Evolutionary conservation across 2,113 vertebrate genomes (phyloP).

Genomic region (Brachionichthys hirsutus): DNA sequence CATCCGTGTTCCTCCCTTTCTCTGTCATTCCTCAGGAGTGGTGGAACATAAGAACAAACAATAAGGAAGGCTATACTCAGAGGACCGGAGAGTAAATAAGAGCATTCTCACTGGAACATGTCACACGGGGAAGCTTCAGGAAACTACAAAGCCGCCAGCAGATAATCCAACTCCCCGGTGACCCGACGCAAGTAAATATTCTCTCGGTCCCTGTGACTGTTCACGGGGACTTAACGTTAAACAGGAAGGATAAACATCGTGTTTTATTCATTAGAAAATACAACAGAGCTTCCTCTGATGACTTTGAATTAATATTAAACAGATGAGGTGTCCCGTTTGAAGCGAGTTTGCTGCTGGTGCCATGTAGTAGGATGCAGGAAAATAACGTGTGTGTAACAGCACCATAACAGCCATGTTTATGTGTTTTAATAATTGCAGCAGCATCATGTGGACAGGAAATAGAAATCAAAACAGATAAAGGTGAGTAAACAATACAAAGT

Average conservation of each 20-base stretch:
- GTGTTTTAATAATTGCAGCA: not conserved
- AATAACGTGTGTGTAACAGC: constrained; percentile 1
- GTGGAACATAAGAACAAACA: constrained; percentile 75
- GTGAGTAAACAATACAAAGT: too few species aligned
- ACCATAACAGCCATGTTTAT: too few species aligned
- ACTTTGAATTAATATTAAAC: constrained; percentile 73
- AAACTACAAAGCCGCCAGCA: constrained; percentile 78
- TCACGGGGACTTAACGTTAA: constrained; percentile 74
- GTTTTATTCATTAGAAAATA: constrained; percentile 80
- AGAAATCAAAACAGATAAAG: too few species aligned
- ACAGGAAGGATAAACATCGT: constrained; percentile 77
- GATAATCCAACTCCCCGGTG: constrained; percentile 71
- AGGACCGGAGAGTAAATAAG: constrained; percentile 73
- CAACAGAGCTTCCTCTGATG: constrained; percentile 71
- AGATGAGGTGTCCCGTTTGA: constrained; percentile 67
- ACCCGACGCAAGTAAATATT: constrained; percentile 74
- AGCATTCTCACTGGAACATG: constrained; percentile 69
- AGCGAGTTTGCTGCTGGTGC: constrained; percentile 26
- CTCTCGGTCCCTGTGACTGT: constrained; percentile 75
- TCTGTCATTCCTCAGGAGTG: constrained; percentile 53
- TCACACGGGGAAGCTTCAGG: constrained; percentile 71
- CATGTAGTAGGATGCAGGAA: constrained; percentile 10
- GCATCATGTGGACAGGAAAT: too few species aligned
- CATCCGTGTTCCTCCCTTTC: constrained; percentile 12
- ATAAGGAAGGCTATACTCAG: constrained; percentile 68